Conservation (phyloP, 92 coral and sea anemone genomes). For the Paragorgia papillata region DNA sequence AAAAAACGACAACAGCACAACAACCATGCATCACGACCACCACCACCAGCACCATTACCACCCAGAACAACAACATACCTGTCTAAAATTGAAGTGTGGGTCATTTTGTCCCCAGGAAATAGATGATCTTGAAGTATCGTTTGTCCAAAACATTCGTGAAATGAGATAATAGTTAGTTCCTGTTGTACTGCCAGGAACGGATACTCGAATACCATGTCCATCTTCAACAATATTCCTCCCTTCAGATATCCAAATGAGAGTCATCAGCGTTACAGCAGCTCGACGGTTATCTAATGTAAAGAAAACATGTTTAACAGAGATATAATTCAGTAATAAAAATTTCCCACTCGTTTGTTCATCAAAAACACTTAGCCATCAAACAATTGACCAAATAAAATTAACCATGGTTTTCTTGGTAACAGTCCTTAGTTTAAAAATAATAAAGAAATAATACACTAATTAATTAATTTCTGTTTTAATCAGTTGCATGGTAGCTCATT, state of each 20-base stretch:
- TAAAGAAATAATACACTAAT: too few species aligned
- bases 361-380: too few species aligned
- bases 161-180: conserved; percentile 78
- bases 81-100: conserved; percentile 85
- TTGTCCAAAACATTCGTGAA: conserved; percentile 97
- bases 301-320: neutral
- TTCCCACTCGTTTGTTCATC: too few species aligned
- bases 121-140: conserved; percentile 80
- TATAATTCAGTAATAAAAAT: neutral
- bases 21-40: neutral
- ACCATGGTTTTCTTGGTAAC: too few species aligned
- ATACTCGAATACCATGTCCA: conserved; percentile 48
- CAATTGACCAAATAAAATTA: too few species aligned
- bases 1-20: too few species aligned
- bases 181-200: conserved; percentile 51
- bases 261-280: conserved; percentile 64
- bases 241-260: conserved; percentile 93
- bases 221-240: conserved; percentile 65
- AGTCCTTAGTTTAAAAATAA: too few species aligned
- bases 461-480: too few species aligned
- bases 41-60: neutral
- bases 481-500: too few species aligned
- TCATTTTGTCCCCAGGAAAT: conserved; percentile 79
- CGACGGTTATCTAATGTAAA: conserved; percentile 16
- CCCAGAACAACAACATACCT: conserved; percentile 56